Percentiles rank a stretch among this genome's conserved stretches.
These are phyloP conservation scores for Clusia tigrina DNA, from an alignment of 2,888 invertebrate genomes.

Conservation along the genomic window DNA sequence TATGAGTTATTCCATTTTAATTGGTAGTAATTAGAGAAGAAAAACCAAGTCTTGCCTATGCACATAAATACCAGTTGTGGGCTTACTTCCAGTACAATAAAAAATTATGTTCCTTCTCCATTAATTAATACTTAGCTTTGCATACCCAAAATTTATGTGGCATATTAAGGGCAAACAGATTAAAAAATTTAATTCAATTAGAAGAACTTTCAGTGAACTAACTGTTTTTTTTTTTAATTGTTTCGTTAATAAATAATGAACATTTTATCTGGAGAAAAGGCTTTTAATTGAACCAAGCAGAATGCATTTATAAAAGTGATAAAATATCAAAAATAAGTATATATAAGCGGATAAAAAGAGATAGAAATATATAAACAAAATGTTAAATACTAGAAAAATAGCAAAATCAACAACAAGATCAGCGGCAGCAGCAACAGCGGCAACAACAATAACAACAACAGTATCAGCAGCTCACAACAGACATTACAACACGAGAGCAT, in stretches of 20 bases:
- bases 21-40: too few relatives aligned
- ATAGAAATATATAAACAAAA: constrained; percentile 15
- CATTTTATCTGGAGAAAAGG: not conserved
- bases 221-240: not conserved
- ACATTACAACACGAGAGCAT: not conserved
- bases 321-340: constrained; percentile 15
- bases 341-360: constrained; percentile 13
- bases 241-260: not conserved
- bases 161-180: not conserved
- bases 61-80: too few relatives aligned
- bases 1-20: too few relatives aligned
- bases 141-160: not conserved
- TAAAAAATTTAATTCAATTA: not conserved
- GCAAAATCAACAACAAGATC: constrained; percentile 26
- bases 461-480: not conserved
- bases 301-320: constrained; percentile 9
- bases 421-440: constrained; percentile 12
- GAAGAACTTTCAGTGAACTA: not conserved
- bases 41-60: too few relatives aligned
- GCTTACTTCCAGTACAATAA: too few relatives aligned
- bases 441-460: constrained; percentile 21
- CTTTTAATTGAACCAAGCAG: not conserved
- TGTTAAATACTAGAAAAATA: constrained; percentile 18
- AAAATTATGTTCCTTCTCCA: too few relatives aligned
- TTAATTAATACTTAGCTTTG: too few relatives aligned